Evolutionary conservation across 2,888 invertebrate species (phyloP), one percentile per base, ranked within the genome.

Genomic region (Stramonita haemastoma): DNA sequence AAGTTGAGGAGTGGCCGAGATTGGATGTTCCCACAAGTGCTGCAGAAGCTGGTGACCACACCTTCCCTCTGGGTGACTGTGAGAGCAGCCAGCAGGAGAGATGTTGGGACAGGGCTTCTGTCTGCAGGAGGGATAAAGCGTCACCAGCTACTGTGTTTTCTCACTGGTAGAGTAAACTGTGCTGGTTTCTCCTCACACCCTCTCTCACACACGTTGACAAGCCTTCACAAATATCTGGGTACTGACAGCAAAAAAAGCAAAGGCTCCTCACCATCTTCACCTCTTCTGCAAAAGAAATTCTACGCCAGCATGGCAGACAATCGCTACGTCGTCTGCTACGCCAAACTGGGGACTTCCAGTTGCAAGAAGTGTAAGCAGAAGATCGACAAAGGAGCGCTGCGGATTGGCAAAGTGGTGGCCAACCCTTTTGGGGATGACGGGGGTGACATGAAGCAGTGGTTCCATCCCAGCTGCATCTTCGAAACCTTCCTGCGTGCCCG

Each of bases 361-460:
- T 98, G 98, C 95, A 98, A 98, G 96, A 98, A 97, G 94, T 98
- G 98, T 96, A 98, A 98, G 96, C 96, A 97, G 90, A 97, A 97
- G 94, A 97, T 98, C 94, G 97, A 97, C 0, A 97, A 97, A 94
- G 98, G 97, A 36, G 97, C 97, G 90, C 94, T 98, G 84, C 97
- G 98, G 90, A 96, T 98, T 85, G 98, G 98, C 0, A 98, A 98
- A 93, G 94, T 98, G 32, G 97, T 97, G 8, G 96, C 97, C 0
- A 98, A 98, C 96, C 98, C 98, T 0, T 98, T 98, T 94, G 97
- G 97, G 26, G 97, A 97, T 19, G 97, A 97, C 94, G 97, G 97
- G 34, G 97, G 97, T 0, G 97, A 97, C 83, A 98, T 98, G 98
- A 98, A 98, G 95, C 97, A 97, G 92, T 98, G 98, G 94, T 97